phyloP scores from a whole-genome alignment of 2,888 invertebrate species.

The Amblyteles armatorius region DNA sequence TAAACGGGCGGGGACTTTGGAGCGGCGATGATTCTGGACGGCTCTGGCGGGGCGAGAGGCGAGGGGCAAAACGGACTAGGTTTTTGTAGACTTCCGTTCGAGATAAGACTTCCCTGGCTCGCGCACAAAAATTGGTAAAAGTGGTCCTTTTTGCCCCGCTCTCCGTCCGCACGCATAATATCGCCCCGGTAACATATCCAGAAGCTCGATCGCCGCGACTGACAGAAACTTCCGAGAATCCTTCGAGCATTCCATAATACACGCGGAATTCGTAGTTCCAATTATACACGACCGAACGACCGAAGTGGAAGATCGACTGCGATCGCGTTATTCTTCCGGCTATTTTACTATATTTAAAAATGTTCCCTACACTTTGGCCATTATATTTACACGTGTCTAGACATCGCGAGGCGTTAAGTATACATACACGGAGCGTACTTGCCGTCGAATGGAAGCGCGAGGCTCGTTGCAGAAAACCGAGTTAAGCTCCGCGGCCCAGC shows the following conservation, averaged over 20 bases:
- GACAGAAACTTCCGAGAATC: constrained; percentile 44
- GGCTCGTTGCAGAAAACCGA: constrained; percentile 20
- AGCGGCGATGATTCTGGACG: constrained; percentile 11
- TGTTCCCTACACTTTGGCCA: constrained; percentile 14
- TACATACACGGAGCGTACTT: background rate
- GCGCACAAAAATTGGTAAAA: too few relatives aligned
- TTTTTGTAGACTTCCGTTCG: too few relatives aligned
- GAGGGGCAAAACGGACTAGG: background rate
- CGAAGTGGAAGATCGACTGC: constrained; percentile 25
- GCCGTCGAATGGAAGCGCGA: background rate
- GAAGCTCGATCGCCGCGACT: constrained; percentile 31
- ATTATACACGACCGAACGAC: constrained; percentile 33
- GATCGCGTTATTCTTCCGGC: constrained; percentile 17
- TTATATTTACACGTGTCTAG: constrained; percentile 51
- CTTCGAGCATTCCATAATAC: constrained; percentile 26
- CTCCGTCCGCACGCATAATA: background rate
- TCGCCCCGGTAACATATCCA: background rate
- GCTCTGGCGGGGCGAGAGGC: background rate
- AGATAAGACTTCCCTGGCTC: too few relatives aligned
- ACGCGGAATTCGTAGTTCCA: constrained; percentile 37
- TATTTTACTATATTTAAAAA: constrained; percentile 45
- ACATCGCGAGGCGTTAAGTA: constrained; percentile 38
- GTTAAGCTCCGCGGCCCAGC: background rate
- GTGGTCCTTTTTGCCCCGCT: too few relatives aligned
- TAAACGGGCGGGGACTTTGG: constrained; percentile 46